A percentile compares a stretch with the other conserved stretches of the same genome.
phyloP scores from a whole-genome alignment of 2,888 invertebrate species.

The Lepidochrysops patricia region DNA sequence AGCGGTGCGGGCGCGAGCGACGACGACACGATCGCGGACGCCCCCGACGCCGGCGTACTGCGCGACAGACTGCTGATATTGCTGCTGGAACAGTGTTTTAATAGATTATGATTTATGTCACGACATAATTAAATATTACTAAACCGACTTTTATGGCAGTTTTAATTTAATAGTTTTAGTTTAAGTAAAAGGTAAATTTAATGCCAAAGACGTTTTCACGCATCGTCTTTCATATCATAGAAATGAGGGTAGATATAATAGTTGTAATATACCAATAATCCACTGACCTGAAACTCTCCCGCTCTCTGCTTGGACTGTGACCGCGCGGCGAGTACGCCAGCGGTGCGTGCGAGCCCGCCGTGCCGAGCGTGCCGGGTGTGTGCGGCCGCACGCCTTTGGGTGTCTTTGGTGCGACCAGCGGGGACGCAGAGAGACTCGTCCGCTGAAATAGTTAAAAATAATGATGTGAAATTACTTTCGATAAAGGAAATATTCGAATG shows the following conservation, averaged over 20 bases:
- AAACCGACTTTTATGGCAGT: too few relatives aligned
- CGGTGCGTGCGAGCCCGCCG: conserved; percentile 49
- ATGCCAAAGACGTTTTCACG: too few relatives aligned
- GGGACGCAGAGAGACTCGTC: conserved; percentile 62
- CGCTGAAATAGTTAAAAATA: conserved; percentile 41
- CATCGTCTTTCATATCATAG: too few relatives aligned
- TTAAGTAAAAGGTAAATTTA: too few relatives aligned
- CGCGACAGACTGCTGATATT: conserved; percentile 89
- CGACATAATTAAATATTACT: neutral
- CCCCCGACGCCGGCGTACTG: conserved; percentile 73
- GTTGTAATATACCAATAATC: too few relatives aligned
- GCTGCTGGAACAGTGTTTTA: conserved; percentile 69
- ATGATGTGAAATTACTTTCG: neutral
- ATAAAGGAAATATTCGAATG: neutral
- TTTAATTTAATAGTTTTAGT: too few relatives aligned
- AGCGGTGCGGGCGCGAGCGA: conserved; percentile 37
- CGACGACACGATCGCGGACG: conserved; percentile 35
- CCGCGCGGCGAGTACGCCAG: conserved; percentile 84
- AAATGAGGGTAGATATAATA: too few relatives aligned
- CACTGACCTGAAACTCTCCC: conserved; percentile 87
- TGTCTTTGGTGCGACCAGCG: conserved; percentile 67
- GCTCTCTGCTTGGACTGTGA: conserved; percentile 85
- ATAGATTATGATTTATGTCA: conserved; percentile 16
- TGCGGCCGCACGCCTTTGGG: conserved; percentile 64
- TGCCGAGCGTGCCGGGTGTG: conserved; percentile 61